These are phyloP conservation scores for Dioctria rufipes DNA, from an alignment of 2,888 invertebrate species.

Conservation along the genomic window DNA sequence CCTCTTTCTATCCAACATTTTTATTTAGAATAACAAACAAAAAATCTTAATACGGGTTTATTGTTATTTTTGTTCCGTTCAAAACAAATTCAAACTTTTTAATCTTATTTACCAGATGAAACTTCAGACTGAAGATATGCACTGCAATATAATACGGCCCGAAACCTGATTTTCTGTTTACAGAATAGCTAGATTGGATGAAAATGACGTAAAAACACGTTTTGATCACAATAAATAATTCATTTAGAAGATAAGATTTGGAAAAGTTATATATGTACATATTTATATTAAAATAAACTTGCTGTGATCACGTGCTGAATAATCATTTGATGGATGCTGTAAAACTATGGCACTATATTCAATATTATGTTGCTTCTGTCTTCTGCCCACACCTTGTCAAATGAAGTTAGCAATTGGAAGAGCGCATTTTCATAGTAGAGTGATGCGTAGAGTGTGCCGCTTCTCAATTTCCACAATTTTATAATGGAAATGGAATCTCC, in stretches of 20 bases:
- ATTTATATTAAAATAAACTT: background rate
- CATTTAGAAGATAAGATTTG: conserved; percentile 15
- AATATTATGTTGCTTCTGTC: no score
- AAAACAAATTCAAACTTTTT: background rate
- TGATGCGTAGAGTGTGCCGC: conserved; percentile 10
- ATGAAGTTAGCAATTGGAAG: background rate
- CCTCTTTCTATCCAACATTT: no score
- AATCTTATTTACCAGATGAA: background rate
- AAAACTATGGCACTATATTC: background rate
- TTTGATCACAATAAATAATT: conserved; percentile 13
- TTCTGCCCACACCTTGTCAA: no score
- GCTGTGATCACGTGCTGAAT: conserved; percentile 1
- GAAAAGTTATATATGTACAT: background rate
- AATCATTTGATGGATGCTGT: conserved; percentile 7
- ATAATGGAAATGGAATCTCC: background rate
- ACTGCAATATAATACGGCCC: background rate
- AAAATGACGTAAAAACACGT: conserved; percentile 7
- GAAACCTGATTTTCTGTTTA: conserved; percentile 18
- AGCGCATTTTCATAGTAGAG: background rate
- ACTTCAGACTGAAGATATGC: background rate
- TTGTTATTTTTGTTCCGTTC: no score
- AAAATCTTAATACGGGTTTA: no score
- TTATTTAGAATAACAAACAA: no score
- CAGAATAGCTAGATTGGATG: background rate
- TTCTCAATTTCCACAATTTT: background rate